Percentiles rank a stretch among this genome's conserved stretches.
These are phyloP conservation scores for Pogonomyrmex barbatus DNA, from an alignment of 1,140 invertebrate species.

Conservation along the genomic window DNA sequence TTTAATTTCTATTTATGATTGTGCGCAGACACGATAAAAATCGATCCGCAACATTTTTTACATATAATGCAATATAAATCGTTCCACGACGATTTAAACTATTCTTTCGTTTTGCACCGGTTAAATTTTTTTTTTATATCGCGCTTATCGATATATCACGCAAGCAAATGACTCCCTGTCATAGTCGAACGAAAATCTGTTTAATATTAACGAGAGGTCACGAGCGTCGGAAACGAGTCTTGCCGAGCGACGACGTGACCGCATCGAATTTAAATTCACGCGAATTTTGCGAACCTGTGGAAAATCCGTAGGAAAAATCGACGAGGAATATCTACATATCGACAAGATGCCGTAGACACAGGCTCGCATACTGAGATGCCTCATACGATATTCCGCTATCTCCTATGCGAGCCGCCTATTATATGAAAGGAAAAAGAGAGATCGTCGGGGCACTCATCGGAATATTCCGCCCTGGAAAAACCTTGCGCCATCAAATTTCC, in stretches of 20 bases:
- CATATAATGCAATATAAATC: neutral
- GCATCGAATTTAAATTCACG: slow-evolving; percentile 82
- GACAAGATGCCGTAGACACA: slow-evolving; percentile 78
- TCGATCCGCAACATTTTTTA: neutral
- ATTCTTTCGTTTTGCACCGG: neutral
- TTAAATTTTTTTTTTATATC: slow-evolving; percentile 6
- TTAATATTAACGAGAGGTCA: slow-evolving; percentile 65
- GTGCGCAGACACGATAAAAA: neutral
- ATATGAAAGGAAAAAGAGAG: slow-evolving; percentile 71
- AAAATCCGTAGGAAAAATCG: slow-evolving; percentile 71
- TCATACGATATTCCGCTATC: slow-evolving; percentile 79
- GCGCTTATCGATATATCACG: slow-evolving; percentile 59
- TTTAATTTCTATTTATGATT: neutral
- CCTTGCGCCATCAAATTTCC: slow-evolving; percentile 13
- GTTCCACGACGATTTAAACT: neutral
- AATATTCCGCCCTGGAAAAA: slow-evolving; percentile 41
- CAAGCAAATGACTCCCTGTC: slow-evolving; percentile 48
- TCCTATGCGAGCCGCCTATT: slow-evolving; percentile 72
- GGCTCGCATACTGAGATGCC: slow-evolving; percentile 81
- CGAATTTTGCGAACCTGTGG: slow-evolving; percentile 77
- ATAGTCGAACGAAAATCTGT: slow-evolving; percentile 48
- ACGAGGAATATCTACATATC: slow-evolving; percentile 79
- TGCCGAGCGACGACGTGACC: slow-evolving; percentile 62
- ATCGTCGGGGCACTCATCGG: slow-evolving; percentile 59
- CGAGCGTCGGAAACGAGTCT: slow-evolving; percentile 55